phyloP scores from a whole-genome alignment of 2,888 invertebrate species.

The Phyllotreta cruciferae region DNA sequence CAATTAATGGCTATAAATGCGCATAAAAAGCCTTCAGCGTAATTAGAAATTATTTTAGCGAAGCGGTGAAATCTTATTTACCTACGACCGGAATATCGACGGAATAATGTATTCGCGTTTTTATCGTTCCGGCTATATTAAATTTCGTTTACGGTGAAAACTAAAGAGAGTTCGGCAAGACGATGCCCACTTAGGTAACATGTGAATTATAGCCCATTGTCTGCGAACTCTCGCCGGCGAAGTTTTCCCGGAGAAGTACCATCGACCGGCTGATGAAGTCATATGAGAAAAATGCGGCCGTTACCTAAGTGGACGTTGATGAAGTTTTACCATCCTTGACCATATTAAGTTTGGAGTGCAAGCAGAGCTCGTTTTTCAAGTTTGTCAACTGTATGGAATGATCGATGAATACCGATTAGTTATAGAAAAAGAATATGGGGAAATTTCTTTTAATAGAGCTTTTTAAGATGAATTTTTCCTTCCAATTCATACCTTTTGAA shows the following conservation, averaged over 20 bases:
- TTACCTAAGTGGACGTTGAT: slow-evolving; percentile 27
- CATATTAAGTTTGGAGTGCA: slow-evolving; percentile 18
- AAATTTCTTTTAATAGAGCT: too few species aligned
- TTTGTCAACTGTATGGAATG: not conserved
- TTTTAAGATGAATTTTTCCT: too few species aligned
- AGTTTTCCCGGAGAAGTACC: slow-evolving; percentile 20
- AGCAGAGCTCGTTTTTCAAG: not conserved
- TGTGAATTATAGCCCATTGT: slow-evolving; percentile 32
- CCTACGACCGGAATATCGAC: too few species aligned
- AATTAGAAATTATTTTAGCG: too few species aligned
- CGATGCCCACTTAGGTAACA: slow-evolving; percentile 21
- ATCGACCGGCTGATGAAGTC: slow-evolving; percentile 22
- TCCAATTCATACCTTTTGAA: too few species aligned
- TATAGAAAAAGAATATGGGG: too few species aligned
- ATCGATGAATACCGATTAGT: not conserved
- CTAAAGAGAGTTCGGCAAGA: slow-evolving; percentile 18
- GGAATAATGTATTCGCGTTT: slow-evolving; percentile 25
- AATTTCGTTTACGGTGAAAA: slow-evolving; percentile 14
- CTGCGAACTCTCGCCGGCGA: slow-evolving; percentile 22
- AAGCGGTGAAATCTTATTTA: too few species aligned
- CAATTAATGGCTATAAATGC: too few species aligned
- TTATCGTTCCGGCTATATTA: slow-evolving; percentile 26
- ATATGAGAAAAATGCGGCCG: slow-evolving; percentile 30
- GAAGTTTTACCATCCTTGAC: slow-evolving; percentile 28
- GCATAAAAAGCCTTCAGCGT: too few species aligned